Conservation (phyloP, 2,113 vertebrate genomes). For the Rhagologus leucostigma region DNA sequence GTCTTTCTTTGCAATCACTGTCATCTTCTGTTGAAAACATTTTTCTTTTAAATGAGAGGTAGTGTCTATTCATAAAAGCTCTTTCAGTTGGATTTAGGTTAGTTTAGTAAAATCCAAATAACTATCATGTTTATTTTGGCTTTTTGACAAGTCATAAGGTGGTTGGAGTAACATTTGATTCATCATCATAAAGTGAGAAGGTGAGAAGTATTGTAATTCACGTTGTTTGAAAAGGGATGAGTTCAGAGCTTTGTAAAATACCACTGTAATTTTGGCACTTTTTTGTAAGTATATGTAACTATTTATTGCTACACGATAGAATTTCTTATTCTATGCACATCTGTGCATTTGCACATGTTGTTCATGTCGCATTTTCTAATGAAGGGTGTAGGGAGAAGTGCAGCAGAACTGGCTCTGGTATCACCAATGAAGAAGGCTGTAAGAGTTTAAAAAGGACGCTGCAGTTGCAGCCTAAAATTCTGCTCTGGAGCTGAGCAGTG, state of each 20-base stretch:
- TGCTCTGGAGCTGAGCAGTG: background rate
- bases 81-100: constrained; percentile 14
- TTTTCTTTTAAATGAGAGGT: constrained; percentile 50
- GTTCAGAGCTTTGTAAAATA: background rate
- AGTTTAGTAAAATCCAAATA: constrained; percentile 43
- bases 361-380: background rate
- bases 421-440: background rate
- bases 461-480: background rate
- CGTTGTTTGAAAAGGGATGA: constrained; percentile 47
- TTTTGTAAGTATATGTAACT: constrained; percentile 5
- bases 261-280: constrained; percentile 11
- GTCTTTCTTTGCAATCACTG: constrained; percentile 38
- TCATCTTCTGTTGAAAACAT: constrained; percentile 8
- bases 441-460: background rate
- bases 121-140: constrained; percentile 48
- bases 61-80: constrained; percentile 25
- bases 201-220: constrained; percentile 46
- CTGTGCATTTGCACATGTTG: background rate
- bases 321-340: background rate
- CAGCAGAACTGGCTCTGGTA: background rate
- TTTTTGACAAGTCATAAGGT: constrained; percentile 46
- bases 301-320: background rate
- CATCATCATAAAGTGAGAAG: constrained; percentile 44
- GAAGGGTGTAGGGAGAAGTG: background rate
- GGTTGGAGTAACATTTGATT: constrained; percentile 57